Conservation (phyloP, 2,888 invertebrate genomes). For the Coelogynopora nodosa region DNA sequence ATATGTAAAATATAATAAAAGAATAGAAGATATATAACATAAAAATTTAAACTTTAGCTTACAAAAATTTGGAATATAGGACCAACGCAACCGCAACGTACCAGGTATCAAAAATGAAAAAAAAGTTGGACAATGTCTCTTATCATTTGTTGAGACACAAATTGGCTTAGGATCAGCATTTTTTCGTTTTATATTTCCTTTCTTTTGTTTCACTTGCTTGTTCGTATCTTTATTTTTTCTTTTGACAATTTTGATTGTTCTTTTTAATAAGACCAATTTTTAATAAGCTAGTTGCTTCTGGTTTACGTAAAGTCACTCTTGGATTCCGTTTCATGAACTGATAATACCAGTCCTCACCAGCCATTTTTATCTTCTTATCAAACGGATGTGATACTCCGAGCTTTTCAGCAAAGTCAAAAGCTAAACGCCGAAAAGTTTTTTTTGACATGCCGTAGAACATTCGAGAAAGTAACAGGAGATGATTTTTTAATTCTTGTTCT, state of each 20-base stretch:
- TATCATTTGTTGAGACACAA: constrained; percentile 27
- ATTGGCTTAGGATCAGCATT: constrained; percentile 6
- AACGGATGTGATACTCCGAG: constrained; percentile 11
- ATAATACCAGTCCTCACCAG: constrained; percentile 35
- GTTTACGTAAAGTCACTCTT: constrained; percentile 29
- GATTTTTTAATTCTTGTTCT: constrained; percentile 36
- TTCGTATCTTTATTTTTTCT: not conserved
- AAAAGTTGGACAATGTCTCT: constrained; percentile 24
- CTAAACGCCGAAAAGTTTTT: not conserved
- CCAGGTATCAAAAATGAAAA: constrained; percentile 10
- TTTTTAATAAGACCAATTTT: constrained; percentile 22
- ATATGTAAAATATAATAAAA: constrained; percentile 27
- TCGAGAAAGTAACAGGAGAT: not conserved
- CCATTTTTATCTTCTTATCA: constrained; percentile 32
- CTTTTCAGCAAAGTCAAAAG: constrained; percentile 34
- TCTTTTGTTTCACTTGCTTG: constrained; percentile 1
- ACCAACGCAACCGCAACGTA: constrained; percentile 5
- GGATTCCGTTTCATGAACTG: constrained; percentile 38
- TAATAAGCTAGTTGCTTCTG: constrained; percentile 38
- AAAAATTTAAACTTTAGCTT: constrained; percentile 6
- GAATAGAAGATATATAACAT: constrained; percentile 21
- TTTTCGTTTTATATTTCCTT: constrained; percentile 20
- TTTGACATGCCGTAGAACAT: constrained; percentile 26
- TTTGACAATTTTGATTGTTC: constrained; percentile 18
- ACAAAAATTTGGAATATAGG: constrained; percentile 29